These are phyloP conservation scores for Elegia similella DNA, from an alignment of 2,888 invertebrate species.

Conservation along the genomic window DNA sequence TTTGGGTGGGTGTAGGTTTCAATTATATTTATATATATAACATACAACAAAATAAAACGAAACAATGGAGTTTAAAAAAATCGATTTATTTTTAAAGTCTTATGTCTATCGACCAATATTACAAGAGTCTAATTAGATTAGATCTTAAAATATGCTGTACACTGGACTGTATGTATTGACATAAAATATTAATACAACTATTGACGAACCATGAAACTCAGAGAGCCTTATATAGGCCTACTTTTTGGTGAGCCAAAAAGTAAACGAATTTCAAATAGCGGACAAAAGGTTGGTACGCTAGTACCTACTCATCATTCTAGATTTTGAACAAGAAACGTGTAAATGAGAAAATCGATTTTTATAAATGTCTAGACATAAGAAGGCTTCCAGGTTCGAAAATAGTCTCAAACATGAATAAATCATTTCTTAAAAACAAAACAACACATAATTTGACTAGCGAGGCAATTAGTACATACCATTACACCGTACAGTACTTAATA, in stretches of 20 bases:
- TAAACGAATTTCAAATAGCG: too few species aligned
- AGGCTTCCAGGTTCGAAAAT: conserved; percentile 3
- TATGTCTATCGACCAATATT: conserved; percentile 4
- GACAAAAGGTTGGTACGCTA: too few species aligned
- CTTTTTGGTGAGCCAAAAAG: too few species aligned
- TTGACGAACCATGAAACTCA: not conserved
- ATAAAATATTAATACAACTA: not conserved
- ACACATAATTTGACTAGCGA: conserved; percentile 58
- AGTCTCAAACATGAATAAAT: conserved; percentile 27
- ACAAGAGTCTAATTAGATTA: not conserved
- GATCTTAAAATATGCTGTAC: conserved; percentile 3
- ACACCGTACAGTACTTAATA: not conserved
- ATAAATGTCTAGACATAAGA: too few species aligned
- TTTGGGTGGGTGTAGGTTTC: not conserved
- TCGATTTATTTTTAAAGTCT: conserved; percentile 3
- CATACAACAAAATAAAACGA: conserved; percentile 2
- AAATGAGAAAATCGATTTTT: too few species aligned
- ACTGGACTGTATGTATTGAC: not conserved
- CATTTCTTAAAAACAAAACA: conserved; percentile 35
- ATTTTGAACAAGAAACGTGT: too few species aligned
- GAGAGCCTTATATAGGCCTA: too few species aligned
- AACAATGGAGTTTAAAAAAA: not conserved
- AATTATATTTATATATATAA: conserved; percentile 21
- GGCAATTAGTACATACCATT: conserved; percentile 34
- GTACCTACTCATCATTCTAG: too few species aligned